Evolutionary conservation across 2,113 vertebrate species (phyloP).

Genomic region (Ibidorhyncha struthersii): DNA sequence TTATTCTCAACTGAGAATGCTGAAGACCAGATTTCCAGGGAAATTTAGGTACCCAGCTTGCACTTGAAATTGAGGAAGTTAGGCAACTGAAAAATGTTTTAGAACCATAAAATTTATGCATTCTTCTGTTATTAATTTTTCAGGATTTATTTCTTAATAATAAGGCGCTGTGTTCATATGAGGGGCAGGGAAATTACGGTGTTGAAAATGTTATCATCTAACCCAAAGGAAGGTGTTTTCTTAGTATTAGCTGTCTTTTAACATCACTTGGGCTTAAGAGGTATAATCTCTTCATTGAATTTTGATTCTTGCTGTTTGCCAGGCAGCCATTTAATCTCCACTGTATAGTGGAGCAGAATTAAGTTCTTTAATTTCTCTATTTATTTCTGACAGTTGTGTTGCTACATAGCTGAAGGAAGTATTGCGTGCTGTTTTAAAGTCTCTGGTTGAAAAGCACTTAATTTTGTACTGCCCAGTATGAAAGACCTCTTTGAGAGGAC

Average conservation of each 20-base stretch:
- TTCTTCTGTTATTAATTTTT: background rate
- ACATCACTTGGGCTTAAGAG: background rate
- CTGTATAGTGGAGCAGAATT: background rate
- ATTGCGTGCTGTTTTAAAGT: background rate
- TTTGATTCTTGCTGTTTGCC: background rate
- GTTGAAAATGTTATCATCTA: background rate
- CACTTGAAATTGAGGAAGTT: background rate
- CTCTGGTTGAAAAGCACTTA: background rate
- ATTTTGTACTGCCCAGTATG: background rate
- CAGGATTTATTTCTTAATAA: background rate
- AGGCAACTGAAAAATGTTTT: background rate
- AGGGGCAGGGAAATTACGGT: background rate
- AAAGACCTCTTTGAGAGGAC: background rate
- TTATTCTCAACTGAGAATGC: background rate
- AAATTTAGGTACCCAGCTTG: background rate
- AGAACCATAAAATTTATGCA: background rate
- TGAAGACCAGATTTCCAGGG: background rate
- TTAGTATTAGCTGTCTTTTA: background rate
- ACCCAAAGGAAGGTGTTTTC: background rate
- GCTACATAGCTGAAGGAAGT: background rate
- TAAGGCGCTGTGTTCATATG: background rate
- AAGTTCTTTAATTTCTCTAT: background rate
- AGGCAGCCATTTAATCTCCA: background rate
- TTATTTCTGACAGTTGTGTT: background rate
- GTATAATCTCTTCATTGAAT: background rate